Evolutionary conservation across 1,140 invertebrate genomes (phyloP), one percentile per base, ranked within the genome.

Genomic region (Xylocopa sonorina): DNA sequence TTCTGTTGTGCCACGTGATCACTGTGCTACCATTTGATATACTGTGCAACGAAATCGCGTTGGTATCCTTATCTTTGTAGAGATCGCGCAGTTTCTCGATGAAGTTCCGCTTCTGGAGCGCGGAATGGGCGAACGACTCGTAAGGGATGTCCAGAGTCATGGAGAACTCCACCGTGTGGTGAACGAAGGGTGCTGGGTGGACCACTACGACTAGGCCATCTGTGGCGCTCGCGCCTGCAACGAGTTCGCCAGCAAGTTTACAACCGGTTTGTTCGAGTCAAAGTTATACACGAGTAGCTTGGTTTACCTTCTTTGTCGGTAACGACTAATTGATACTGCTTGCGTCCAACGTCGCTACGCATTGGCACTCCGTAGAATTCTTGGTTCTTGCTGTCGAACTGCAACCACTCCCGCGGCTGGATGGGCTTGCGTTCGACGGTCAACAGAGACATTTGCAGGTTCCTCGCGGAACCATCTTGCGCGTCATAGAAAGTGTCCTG

Each of bases 401-500:
- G 97, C 58, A 98, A 91, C 98, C 98, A 98, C 87, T 97, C 95
- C n/a, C 94, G 90, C 0, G 94, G 73, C 1, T 95, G 93, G 38
- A 98, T 94, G 64, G 95, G 92, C 14, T 94, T 94, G 58, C 96
- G 94, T 79, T 98, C 96, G 57, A 94, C 95, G 43, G 95, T 96
- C 18, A 96, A 94, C 0, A 99, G 92, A 2, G 95, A 95, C 80
- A 98, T 94, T 60, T 95, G 95, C 83, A 98, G 93, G 74, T 95
- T 95, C 46, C 95, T 92, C 0, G 96, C 95, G 74, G 95, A 95
- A 27, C 96, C 96, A 90, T 98, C 97, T 90, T 98, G 96, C 1
- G 95, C 95, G 93, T 99, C 98, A 89, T 96, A 98, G 93, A 98
- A 99, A 0, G 97, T 97, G 87, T 98, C 97, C 94, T 97, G 86